phyloP scores from a whole-genome alignment of 2,888 invertebrate genomes.

The Nephrocerus scutellatus region DNA sequence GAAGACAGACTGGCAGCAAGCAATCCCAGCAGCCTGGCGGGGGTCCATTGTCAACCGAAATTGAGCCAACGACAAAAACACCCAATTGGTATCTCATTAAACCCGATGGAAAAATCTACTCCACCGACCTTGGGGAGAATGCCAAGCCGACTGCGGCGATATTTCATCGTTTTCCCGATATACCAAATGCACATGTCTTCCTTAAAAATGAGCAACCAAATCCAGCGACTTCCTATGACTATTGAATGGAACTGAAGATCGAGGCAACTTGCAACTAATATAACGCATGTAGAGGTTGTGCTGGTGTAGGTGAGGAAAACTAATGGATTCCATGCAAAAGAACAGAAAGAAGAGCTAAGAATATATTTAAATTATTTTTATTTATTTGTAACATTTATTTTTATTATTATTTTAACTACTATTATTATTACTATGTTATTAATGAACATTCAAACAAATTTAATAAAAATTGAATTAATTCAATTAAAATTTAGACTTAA shows the following conservation, averaged over 20 bases:
- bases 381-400: too few relatives aligned
- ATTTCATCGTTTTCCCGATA: slow-evolving; percentile 38
- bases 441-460: too few relatives aligned
- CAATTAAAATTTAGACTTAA: too few relatives aligned
- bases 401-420: too few relatives aligned
- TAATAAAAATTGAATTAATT: too few relatives aligned
- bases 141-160: slow-evolving; percentile 24
- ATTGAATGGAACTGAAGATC: slow-evolving; percentile 1
- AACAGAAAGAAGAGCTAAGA: too few relatives aligned
- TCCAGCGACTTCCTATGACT: neutral
- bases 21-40: neutral
- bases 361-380: too few relatives aligned
- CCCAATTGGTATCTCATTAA: slow-evolving; percentile 36
- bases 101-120: slow-evolving; percentile 32
- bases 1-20: slow-evolving; percentile 9
- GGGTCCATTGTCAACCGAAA: neutral
- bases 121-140: slow-evolving; percentile 24
- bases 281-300: too few relatives aligned
- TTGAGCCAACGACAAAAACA: slow-evolving; percentile 24
- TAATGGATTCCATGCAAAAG: too few relatives aligned
- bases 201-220: slow-evolving; percentile 7
- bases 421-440: too few relatives aligned
- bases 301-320: too few relatives aligned
- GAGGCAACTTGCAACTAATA: too few relatives aligned
- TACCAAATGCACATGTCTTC: slow-evolving; percentile 26